Percentiles rank a stretch among this genome's conserved stretches.
Evolutionary conservation across 2,113 vertebrate species (phyloP).

Genomic region (Rhodinocichla rosea): DNA sequence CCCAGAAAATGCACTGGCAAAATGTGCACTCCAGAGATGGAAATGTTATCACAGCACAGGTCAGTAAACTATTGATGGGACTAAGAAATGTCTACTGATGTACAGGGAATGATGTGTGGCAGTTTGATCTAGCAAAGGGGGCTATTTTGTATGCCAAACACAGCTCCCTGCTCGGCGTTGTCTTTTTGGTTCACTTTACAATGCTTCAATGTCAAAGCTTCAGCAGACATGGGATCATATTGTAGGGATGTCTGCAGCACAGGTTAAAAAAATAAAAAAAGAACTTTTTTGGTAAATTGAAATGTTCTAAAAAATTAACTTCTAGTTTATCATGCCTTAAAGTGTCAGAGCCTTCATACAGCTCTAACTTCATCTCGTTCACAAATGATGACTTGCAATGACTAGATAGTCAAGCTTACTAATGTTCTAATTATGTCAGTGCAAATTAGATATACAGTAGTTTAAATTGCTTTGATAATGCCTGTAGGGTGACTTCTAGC

Average conservation of each 20-base stretch:
- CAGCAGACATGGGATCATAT: background rate
- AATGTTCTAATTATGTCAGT: constrained; percentile 48
- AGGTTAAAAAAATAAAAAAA: background rate
- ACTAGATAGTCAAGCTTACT: constrained; percentile 24
- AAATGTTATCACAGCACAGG: constrained; percentile 67
- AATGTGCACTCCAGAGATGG: constrained; percentile 45
- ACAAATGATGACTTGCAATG: background rate
- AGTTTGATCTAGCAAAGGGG: constrained; percentile 18
- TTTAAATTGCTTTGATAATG: constrained; percentile 56
- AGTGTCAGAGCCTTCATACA: background rate
- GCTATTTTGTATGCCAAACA: constrained; percentile 48
- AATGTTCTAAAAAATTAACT: background rate
- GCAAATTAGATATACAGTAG: constrained; percentile 14
- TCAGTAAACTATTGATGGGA: constrained; percentile 69
- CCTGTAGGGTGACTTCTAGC: constrained; percentile 29
- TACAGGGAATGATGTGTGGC: constrained; percentile 1
- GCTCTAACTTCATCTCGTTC: background rate
- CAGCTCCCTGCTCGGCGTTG: background rate
- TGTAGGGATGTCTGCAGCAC: background rate
- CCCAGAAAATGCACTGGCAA: constrained; percentile 5
- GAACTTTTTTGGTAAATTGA: background rate
- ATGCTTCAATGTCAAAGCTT: constrained; percentile 42
- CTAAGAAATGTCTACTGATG: constrained; percentile 40
- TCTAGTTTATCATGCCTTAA: background rate
- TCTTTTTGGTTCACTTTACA: constrained; percentile 37